phyloP scores from a whole-genome alignment of 2,797 vertebrate species.

The Cossypha heuglini region DNA sequence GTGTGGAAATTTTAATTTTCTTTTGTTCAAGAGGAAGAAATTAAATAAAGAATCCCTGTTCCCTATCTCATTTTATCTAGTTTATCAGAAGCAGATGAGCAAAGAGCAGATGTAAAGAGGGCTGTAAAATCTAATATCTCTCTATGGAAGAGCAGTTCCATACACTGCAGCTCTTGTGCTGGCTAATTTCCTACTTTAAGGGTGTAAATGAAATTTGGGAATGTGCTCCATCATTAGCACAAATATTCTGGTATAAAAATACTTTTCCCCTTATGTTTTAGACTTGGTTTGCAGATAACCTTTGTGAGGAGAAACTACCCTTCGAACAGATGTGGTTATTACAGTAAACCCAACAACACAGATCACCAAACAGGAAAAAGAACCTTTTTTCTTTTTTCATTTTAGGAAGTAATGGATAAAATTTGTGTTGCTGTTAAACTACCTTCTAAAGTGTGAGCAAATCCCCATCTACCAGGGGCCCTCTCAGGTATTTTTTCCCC shows the following conservation, averaged over 20 bases:
- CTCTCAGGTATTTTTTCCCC: background rate
- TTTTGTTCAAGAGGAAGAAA: background rate
- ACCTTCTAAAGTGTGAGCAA: background rate
- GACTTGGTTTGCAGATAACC: background rate
- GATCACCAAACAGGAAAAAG: background rate
- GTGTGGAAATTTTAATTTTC: background rate
- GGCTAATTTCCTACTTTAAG: background rate
- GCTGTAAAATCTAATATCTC: background rate
- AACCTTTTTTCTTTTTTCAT: background rate
- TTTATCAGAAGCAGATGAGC: background rate
- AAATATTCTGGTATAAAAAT: background rate
- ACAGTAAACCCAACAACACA: background rate
- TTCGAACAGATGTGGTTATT: accelerated
- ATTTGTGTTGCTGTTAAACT: background rate
- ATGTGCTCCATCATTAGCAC: background rate
- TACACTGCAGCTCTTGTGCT: background rate
- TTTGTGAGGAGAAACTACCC: background rate
- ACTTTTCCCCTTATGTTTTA: background rate
- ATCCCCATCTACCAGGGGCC: background rate
- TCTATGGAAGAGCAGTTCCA: background rate
- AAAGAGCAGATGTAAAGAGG: background rate
- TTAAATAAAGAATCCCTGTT: background rate
- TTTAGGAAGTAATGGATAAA: background rate
- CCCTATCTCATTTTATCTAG: background rate
- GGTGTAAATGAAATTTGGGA: background rate